Conservation (phyloP, 2,113 vertebrate genomes). For the Myrmecophaga tridactyla region DNA sequence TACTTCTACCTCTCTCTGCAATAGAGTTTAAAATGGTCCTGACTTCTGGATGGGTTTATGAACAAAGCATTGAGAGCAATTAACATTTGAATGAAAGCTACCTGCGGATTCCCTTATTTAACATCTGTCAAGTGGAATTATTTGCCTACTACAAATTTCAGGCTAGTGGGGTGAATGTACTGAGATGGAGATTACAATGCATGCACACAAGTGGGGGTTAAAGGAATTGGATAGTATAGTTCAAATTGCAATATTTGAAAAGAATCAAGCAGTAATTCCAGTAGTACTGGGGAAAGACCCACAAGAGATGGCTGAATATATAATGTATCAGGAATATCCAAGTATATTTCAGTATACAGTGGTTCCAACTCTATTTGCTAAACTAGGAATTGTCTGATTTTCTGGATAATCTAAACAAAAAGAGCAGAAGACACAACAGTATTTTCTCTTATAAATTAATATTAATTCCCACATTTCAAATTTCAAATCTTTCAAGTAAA, state of each 20-base stretch:
- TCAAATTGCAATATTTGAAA: conserved; percentile 29
- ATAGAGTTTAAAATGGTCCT: conserved; percentile 55
- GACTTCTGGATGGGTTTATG: conserved; percentile 73
- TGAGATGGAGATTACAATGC: conserved; percentile 62
- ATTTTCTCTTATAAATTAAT: not conserved
- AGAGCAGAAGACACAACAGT: not conserved
- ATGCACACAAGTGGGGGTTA: conserved; percentile 39
- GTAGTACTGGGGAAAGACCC: not conserved
- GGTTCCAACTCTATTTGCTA: not conserved
- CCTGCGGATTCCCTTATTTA: conserved; percentile 82
- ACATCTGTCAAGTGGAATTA: conserved; percentile 82
- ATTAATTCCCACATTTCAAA: conserved; percentile 1
- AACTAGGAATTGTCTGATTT: not conserved
- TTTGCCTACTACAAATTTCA: conserved; percentile 65
- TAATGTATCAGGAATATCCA: not conserved
- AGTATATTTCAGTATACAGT: conserved; percentile 31
- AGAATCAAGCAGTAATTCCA: conserved; percentile 35
- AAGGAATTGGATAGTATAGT: conserved; percentile 44
- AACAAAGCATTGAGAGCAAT: conserved; percentile 80
- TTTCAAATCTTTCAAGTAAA: not conserved
- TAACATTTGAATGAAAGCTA: conserved; percentile 83
- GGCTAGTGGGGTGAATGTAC: conserved; percentile 60
- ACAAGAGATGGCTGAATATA: not conserved
- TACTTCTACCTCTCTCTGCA: conserved; percentile 67
- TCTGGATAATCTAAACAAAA: not conserved